Base-by-base conservation (phyloP, 2,888 invertebrate genomes). In the Itoplectis maculator region DNA sequence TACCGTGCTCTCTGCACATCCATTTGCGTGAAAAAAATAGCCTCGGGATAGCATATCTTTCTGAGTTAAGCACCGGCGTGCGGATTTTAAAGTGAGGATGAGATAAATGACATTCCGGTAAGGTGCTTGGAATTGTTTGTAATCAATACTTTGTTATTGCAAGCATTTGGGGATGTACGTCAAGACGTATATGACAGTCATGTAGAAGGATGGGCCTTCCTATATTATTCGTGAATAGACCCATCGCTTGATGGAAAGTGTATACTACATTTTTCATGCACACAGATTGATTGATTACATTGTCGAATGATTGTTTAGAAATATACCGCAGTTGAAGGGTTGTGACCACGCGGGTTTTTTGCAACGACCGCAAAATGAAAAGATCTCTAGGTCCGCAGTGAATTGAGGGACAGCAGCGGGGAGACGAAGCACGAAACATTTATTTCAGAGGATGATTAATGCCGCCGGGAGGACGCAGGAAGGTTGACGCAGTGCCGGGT, bases 391-490 rank as follows among this genome's bases (percentile, higher is more conserved):
- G 54, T 35, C 18, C 65, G 79, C 72, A 80, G 69, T 69, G 77
- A 79, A 65, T 80, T 69, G 74, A 23, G 47, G 23, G 56, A 56
- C 72, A 51, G 70, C 59, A 59, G 18, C 35, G 40, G 45, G 51
- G 74, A 82, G 73, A 76, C 79, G 83, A 85, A 84, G 82, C 85
- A 82, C 86, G 86, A 85, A 88, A 84, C 85, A 87, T 88, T 86
- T 87, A 86, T 87, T 87, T 89, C 82, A 81, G 83, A 70, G 86
- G 86, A 88, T 90, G 89, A 90, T 90, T 90, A 89, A 90, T 90
- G 87, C 80, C 86, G 84, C 84, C 82, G 84, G 84, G 79, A 84
- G 70, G 84, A 87, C 84, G 77, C 83, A 81, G 87, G 83, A 86
- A 86, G 87, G 88, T 87, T 89, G 89, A 88, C 89, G 89, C 88